Evolutionary conservation across 2,888 invertebrate genomes (phyloP).

Genomic region (Creontiades dilutus): DNA sequence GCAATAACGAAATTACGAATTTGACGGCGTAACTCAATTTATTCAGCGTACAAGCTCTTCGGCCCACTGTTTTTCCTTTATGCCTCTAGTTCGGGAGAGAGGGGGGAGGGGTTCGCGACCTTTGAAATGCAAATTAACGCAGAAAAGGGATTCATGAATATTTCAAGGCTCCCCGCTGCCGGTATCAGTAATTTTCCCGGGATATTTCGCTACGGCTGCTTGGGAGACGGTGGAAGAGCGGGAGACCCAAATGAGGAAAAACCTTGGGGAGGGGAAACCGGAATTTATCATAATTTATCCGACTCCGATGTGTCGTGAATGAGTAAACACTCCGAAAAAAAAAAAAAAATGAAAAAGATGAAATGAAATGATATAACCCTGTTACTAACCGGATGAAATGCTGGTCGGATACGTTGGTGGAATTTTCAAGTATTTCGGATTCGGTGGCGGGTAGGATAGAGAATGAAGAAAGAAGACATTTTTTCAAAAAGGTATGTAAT

Average conservation of each 20-base stretch:
- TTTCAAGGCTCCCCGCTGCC: slow-evolving; percentile 24
- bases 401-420: too few relatives aligned
- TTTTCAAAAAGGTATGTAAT: too few relatives aligned
- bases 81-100: background rate
- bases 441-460: too few relatives aligned
- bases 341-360: too few relatives aligned
- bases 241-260: background rate
- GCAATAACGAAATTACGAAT: too few relatives aligned
- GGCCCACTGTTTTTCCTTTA: background rate
- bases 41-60: background rate
- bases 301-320: background rate
- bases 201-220: background rate
- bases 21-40: background rate
- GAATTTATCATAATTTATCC: background rate
- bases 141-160: slow-evolving; percentile 34
- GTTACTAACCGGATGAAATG: too few relatives aligned
- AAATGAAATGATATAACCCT: too few relatives aligned
- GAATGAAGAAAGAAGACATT: too few relatives aligned
- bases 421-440: too few relatives aligned
- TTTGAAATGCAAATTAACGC: slow-evolving; percentile 44
- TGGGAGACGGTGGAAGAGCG: background rate
- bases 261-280: background rate
- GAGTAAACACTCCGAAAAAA: too few relatives aligned
- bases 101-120: too few relatives aligned
- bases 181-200: background rate